Evolutionary conservation across 1,140 invertebrate species (phyloP).

Genomic region (Meloidogyne chitwoodi): DNA sequence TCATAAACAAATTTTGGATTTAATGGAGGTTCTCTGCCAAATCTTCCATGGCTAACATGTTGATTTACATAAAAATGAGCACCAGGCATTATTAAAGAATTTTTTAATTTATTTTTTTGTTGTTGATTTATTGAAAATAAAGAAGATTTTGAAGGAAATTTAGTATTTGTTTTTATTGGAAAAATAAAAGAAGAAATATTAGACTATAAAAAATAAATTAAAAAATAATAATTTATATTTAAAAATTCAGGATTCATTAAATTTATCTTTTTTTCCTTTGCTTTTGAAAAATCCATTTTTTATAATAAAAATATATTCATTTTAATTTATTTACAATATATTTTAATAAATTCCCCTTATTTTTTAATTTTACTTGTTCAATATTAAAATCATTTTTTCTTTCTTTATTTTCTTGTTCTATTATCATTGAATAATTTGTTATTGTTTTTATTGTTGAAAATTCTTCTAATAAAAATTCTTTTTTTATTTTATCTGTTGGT

Average conservation of each 20-base stretch:
- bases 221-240: no score
- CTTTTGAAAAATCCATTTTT: no score
- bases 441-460: background rate
- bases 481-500: background rate
- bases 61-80: conserved; percentile 33
- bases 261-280: no score
- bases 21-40: conserved; percentile 27
- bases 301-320: no score
- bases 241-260: no score
- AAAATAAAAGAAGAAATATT: no score
- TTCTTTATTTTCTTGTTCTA: conserved; percentile 7
- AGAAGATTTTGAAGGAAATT: background rate
- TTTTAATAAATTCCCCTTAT: no score
- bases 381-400: background rate
- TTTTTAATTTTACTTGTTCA: no score
- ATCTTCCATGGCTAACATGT: conserved; percentile 28
- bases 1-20: conserved; percentile 22
- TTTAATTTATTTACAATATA: no score
- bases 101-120: background rate
- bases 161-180: background rate
- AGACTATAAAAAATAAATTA: no score
- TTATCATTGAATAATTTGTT: background rate
- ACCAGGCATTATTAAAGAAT: conserved; percentile 18
- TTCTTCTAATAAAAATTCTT: background rate
- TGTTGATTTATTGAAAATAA: background rate